Evolutionary conservation across 2,888 invertebrate genomes (phyloP), one percentile per base, ranked within the genome.

Genomic region (Tyria jacobaeae): DNA sequence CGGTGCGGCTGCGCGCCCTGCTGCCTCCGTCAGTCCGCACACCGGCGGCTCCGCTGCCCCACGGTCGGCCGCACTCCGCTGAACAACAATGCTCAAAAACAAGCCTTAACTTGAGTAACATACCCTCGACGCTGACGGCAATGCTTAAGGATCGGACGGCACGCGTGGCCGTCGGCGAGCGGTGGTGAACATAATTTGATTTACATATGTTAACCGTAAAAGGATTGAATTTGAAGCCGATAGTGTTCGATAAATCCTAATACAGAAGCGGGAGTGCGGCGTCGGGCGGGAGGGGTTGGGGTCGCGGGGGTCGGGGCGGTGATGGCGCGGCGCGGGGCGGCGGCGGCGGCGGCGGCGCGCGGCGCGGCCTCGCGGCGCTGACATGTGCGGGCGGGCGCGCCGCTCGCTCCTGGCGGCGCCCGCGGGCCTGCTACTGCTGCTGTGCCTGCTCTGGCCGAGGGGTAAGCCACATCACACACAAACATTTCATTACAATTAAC

Each of bases 21-120:
- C 80, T 48, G 49, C 80, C 87, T 87, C 87, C 87, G 91, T 89
- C 92, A 93, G 93, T 93, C 93, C 93, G 92, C 93, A 92, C 91
- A 91, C 92, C 93, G 92, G 93, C 93, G 93, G 93, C 93, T 90
- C 91, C 92, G 92, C 93, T 92, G 93, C 92, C 92, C 92, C 92
- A 93, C 92, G 92, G 91, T 90, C 91, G 91, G 91, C 92, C 92
- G 92, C 92, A 91, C 91, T 91, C 92, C 91, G 91, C 90, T 89
- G 83, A 87, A 91, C 91, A 92, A 93, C 92, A 93, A 93, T 93
- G 92, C 91, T 90, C 88, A 89, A 88, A 89, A 88, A 88, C 92
- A 89, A 89, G 84, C 89, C 90, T 89, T 90, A 85, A 90, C 90
- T 86, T 83, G 75, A 87, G 85, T 83, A 83, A 85, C 85, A 84